Evolutionary conservation across 2,888 invertebrate genomes (phyloP), one percentile per base, ranked within the genome.

Genomic region (Eilema caniola): DNA sequence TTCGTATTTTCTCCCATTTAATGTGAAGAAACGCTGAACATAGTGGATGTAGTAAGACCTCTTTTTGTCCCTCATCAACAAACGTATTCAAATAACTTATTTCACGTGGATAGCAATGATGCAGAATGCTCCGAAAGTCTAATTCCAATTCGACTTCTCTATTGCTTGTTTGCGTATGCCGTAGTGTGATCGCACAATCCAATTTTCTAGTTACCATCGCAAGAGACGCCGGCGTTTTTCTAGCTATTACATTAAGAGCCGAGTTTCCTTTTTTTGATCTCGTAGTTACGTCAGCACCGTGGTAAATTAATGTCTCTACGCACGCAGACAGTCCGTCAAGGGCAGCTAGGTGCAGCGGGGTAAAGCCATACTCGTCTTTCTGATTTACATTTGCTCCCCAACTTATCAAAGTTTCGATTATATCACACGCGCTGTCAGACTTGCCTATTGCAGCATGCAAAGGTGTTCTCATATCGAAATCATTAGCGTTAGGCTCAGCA

Each of bases 1-100:
- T 98, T 37, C 98, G 96, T 78, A 98, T 98, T 90, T 98, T 98
- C 84, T 98, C 97, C 98, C 98, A 98, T 88, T 98, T 98, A 67
- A 98, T 96, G 86, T 98, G 97, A 0, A 98, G 94, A 87, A 98
- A 98, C 0, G 98, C 98, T 12, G 98, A 98, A 88, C 98, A 98
- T 7, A 98, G 92, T 0, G 98, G 98, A 93, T 98, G 98, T 67
- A 98, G 96, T 3, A 98, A 91, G 57, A 98, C 97, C 88, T 98
- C 98, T 85, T 98, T 98, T 87, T 98, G 98, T 0, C 98, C 98
- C 90, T 98, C 98, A 81, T 98, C 98, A 1, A 98, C 98, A 79
- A 98, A 98, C 0, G 98, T 98, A 81, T 98, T 98, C 74, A 98
- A 93, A 86, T 98, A 98, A 82, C 98, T 97, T 69, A 98, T 98